These are phyloP conservation scores for Siderastrea siderea DNA, from an alignment of 92 coral and sea anemone species.

Conservation along the genomic window DNA sequence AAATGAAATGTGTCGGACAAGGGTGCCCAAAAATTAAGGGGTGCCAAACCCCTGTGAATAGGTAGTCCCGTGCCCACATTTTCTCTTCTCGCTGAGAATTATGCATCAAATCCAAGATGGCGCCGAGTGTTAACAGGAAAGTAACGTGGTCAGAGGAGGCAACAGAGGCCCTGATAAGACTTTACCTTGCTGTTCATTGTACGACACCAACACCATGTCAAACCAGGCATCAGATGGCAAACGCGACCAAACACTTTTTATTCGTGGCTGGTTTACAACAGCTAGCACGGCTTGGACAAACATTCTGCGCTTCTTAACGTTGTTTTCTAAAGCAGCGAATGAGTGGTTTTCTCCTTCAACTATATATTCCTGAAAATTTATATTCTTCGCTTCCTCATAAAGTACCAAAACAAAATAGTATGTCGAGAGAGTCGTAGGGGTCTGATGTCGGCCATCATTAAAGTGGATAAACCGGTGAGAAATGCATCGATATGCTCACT, in stretches of 20 bases:
- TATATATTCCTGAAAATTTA: background rate
- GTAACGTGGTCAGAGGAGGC: no score
- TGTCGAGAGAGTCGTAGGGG: background rate
- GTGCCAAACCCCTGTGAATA: background rate
- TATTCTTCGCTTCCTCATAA: constrained; percentile 1
- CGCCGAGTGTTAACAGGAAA: background rate
- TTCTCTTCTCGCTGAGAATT: background rate
- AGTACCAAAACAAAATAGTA: background rate
- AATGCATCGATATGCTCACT: constrained; percentile 6
- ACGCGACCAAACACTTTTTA: background rate
- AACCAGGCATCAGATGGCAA: background rate
- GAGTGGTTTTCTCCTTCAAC: no score
- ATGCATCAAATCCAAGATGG: background rate
- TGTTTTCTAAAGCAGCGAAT: background rate
- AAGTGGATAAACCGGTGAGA: background rate
- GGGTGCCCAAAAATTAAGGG: background rate
- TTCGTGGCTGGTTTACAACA: background rate
- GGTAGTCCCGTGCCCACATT: constrained; percentile 1
- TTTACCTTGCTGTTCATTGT: background rate
- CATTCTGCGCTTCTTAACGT: background rate
- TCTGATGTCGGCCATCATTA: background rate
- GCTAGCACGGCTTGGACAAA: background rate
- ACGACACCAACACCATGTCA: background rate
- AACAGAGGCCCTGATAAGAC: background rate
- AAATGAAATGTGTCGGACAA: background rate